These are phyloP conservation scores for Muntiacus muntjak DNA, from an alignment of 2,113 vertebrate genomes.

Conservation along the genomic window DNA sequence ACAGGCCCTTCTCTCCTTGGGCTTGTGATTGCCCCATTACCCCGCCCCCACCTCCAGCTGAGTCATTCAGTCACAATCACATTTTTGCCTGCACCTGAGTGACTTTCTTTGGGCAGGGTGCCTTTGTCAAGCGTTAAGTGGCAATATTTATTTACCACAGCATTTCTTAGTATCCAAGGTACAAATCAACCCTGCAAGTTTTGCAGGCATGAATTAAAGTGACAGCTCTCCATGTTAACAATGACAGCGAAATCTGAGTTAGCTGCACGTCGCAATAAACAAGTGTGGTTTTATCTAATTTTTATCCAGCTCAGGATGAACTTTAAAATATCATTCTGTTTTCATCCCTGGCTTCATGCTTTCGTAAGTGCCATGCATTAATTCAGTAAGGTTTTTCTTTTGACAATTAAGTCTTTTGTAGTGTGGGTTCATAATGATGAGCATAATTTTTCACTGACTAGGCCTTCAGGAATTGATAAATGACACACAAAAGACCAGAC, in stretches of 20 bases:
- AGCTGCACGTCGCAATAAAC: neutral
- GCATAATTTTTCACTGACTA: neutral
- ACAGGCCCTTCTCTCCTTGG: neutral
- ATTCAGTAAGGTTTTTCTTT: neutral
- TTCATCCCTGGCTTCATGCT: neutral
- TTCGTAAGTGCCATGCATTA: neutral
- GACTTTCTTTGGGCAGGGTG: neutral
- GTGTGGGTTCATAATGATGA: neutral
- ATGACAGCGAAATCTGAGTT: conserved; percentile 30
- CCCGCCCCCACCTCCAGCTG: neutral
- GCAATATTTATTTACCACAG: neutral
- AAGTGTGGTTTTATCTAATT: neutral
- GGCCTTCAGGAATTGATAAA: neutral
- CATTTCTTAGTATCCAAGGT: neutral
- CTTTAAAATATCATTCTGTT: neutral
- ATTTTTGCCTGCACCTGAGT: conserved; percentile 43
- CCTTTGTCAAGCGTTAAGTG: neutral
- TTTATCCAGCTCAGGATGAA: conserved; percentile 9
- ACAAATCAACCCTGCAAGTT: neutral
- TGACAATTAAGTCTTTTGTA: neutral
- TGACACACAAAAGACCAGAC: neutral
- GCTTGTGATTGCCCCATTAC: neutral
- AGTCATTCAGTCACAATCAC: conserved; percentile 9
- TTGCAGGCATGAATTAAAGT: neutral
- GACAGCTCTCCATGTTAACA: conserved; percentile 8